phyloP scores from a whole-genome alignment of 2,888 invertebrate species.

The Nipponacmea schrenckii region DNA sequence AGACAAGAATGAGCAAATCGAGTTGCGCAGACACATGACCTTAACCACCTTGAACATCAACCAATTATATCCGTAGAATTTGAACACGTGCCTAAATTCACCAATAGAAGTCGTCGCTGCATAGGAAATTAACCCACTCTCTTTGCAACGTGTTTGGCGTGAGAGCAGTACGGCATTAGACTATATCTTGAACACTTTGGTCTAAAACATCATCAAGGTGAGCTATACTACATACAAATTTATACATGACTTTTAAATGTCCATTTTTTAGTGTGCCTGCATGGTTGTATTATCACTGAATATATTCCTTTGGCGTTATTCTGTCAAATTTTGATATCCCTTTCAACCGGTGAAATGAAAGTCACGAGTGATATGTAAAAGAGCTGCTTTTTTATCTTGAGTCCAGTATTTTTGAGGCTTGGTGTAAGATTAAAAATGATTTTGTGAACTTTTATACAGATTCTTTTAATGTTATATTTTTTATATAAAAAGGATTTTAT shows the following conservation, averaged over 20 bases:
- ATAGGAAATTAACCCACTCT: constrained; percentile 9
- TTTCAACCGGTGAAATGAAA: too few relatives aligned
- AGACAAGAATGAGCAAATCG: too few relatives aligned
- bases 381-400: too few relatives aligned
- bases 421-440: too few relatives aligned
- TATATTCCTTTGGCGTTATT: too few relatives aligned
- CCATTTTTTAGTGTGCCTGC: background rate
- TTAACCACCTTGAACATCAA: background rate
- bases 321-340: too few relatives aligned
- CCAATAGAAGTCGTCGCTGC: background rate
- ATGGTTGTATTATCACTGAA: too few relatives aligned
- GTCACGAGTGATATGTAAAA: too few relatives aligned
- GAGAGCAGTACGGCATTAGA: background rate
- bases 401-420: too few relatives aligned
- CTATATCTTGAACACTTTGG: background rate
- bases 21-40: background rate
- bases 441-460: too few relatives aligned
- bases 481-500: too few relatives aligned
- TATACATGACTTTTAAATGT: background rate
- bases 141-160: constrained; percentile 16
- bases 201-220: background rate
- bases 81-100: background rate
- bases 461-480: too few relatives aligned
- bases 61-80: background rate
- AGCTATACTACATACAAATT: background rate